These are phyloP conservation scores for Rhamnusium bicolor DNA, from an alignment of 2,888 invertebrate species.

Conservation along the genomic window DNA sequence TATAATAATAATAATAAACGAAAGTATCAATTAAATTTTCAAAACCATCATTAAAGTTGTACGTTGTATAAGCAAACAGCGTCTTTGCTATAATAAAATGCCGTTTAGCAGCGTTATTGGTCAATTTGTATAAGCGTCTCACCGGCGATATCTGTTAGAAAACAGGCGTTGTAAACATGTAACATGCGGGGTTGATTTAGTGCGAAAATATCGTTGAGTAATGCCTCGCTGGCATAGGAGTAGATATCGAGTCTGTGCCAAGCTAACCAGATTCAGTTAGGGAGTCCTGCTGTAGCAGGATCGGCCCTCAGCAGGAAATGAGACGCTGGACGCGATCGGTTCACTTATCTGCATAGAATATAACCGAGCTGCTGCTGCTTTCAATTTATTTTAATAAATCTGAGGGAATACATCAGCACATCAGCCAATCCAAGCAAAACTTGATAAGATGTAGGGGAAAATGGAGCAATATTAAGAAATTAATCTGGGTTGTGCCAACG, in stretches of 20 bases:
- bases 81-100: slow-evolving; percentile 4
- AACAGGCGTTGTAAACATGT: slow-evolving; percentile 47
- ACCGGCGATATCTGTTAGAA: slow-evolving; percentile 42
- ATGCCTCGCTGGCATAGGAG: slow-evolving; percentile 42
- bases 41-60: background rate
- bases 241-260: slow-evolving; percentile 41
- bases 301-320: slow-evolving; percentile 60
- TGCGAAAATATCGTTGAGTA: slow-evolving; percentile 50
- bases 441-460: slow-evolving; percentile 47
- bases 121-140: slow-evolving; percentile 42
- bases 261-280: slow-evolving; percentile 41
- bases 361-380: slow-evolving; percentile 65
- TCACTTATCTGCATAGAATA: slow-evolving; percentile 66
- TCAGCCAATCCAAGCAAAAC: slow-evolving; percentile 68
- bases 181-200: slow-evolving; percentile 48
- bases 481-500: too few relatives aligned
- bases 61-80: background rate
- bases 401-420: slow-evolving; percentile 68
- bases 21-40: too few relatives aligned
- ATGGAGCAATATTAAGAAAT: too few relatives aligned
- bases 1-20: too few relatives aligned
- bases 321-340: slow-evolving; percentile 64
- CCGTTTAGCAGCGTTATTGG: slow-evolving; percentile 34
- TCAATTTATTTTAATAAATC: slow-evolving; percentile 73
- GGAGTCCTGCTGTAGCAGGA: slow-evolving; percentile 30